A percentile compares a stretch with the other conserved stretches of the same genome.
These are phyloP conservation scores for Melitaea cinxia DNA, from an alignment of 1,140 invertebrate genomes.

Conservation along the genomic window DNA sequence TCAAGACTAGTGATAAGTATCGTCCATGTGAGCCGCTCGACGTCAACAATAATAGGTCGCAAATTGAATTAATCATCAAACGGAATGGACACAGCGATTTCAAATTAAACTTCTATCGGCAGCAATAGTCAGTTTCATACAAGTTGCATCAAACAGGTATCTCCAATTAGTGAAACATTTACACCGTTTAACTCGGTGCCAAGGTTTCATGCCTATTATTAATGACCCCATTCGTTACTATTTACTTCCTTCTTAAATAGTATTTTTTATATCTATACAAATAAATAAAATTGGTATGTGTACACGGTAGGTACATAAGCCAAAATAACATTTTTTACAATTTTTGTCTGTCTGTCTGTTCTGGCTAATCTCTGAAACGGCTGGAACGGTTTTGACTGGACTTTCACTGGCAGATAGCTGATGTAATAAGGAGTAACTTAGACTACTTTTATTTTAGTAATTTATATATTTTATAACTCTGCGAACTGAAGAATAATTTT, in stretches of 20 bases:
- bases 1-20: too few relatives aligned
- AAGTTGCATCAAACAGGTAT: conserved; percentile 64
- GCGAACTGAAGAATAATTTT: too few relatives aligned
- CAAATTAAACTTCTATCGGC: conserved; percentile 49
- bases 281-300: not conserved
- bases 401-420: too few relatives aligned
- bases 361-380: too few relatives aligned
- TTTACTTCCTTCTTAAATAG: not conserved
- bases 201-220: conserved; percentile 10
- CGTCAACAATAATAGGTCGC: conserved; percentile 47
- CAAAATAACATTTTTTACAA: too few relatives aligned
- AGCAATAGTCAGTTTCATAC: conserved; percentile 58
- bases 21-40: too few relatives aligned
- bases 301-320: too few relatives aligned
- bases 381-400: too few relatives aligned
- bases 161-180: conserved; percentile 68
- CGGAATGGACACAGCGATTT: conserved; percentile 33
- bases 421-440: too few relatives aligned
- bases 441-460: too few relatives aligned
- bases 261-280: not conserved
- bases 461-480: too few relatives aligned
- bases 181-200: conserved; percentile 41
- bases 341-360: too few relatives aligned
- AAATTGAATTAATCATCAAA: conserved; percentile 9
- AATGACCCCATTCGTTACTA: not conserved